Conservation (phyloP, 1,140 invertebrate genomes). For the Saxidomus purpurata region DNA sequence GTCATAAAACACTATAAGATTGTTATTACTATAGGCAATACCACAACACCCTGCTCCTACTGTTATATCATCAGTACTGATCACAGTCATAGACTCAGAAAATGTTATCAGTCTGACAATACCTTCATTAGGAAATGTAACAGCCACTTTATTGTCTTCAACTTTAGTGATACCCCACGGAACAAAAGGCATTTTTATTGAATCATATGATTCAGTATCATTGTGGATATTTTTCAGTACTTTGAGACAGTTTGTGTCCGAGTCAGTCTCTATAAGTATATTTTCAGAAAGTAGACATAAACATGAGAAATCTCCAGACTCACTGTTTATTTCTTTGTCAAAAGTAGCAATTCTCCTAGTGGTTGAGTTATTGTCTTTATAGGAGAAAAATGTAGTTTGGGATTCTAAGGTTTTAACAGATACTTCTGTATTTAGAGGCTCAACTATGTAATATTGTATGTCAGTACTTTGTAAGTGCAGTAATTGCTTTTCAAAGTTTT, state of each 20-base stretch:
- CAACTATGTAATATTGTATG: neutral
- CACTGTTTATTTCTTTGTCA: neutral
- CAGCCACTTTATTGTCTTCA: neutral
- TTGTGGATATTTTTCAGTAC: neutral
- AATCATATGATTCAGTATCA: neutral
- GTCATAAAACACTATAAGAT: neutral
- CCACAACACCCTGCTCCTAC: neutral
- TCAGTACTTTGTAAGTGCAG: neutral
- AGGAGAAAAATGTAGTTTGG: neutral
- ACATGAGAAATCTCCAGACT: neutral
- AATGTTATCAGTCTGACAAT: neutral
- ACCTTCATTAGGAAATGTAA: slow-evolving; percentile 12
- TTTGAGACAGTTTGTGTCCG: neutral
- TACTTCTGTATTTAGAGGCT: neutral
- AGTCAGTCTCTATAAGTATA: neutral
- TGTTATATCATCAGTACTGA: neutral
- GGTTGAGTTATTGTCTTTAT: neutral
- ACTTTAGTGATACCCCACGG: slow-evolving; percentile 6
- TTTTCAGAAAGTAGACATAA: neutral
- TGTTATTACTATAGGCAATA: neutral
- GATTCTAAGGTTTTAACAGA: neutral
- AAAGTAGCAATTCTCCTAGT: neutral
- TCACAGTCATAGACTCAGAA: neutral
- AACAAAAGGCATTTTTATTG: neutral
- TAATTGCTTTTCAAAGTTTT: slow-evolving; percentile 9